phyloP scores from a whole-genome alignment of 2,888 invertebrate species.

The Oxyteleia sp. region DNA sequence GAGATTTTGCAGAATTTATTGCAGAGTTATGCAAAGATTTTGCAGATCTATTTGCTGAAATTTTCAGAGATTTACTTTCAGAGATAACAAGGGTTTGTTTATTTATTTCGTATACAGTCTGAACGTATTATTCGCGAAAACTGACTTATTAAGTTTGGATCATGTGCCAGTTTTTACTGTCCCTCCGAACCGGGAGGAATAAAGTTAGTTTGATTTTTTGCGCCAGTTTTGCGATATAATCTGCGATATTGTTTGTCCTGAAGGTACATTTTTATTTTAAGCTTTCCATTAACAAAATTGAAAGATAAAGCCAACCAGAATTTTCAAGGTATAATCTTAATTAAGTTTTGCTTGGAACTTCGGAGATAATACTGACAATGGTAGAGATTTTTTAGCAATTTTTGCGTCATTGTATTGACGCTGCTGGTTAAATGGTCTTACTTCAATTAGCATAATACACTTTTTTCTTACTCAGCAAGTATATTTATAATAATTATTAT shows the following conservation, averaged over 20 bases:
- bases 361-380: constrained; percentile 17
- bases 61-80: no score
- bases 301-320: constrained; percentile 31
- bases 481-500: no score
- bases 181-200: background rate
- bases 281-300: constrained; percentile 30
- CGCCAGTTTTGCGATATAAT: constrained; percentile 10
- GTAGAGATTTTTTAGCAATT: background rate
- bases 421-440: constrained; percentile 6
- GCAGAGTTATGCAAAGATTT: no score
- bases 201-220: constrained; percentile 20
- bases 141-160: constrained; percentile 15
- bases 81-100: background rate
- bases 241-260: constrained; percentile 30
- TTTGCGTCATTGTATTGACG: background rate
- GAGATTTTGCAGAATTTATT: no score
- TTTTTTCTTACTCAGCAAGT: no score
- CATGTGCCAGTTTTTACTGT: background rate
- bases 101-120: background rate
- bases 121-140: background rate
- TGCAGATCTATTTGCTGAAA: no score
- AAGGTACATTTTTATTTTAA: constrained; percentile 39
- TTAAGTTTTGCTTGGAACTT: constrained; percentile 31
- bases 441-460: no score
- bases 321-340: constrained; percentile 22